Conservation (phyloP, 2,113 vertebrate species). For the Rattus norvegicus region GRCr8 NC_086039.1:23883501-23884000, state of each 20-base stretch:
- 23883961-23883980: not conserved
- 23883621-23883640: not conserved
- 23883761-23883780: too few species aligned
- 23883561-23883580: not conserved
- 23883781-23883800: too few species aligned
- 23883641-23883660: not conserved
- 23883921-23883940: not conserved
- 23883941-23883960: not conserved
- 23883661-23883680: too few species aligned
- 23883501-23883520: not conserved
- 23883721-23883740: too few species aligned
- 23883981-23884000: not conserved
- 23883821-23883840: too few species aligned
- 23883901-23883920: not conserved
- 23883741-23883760: too few species aligned
- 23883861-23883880: constrained; percentile 13
- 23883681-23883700: too few species aligned
- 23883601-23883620: not conserved
- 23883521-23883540: constrained; percentile 23
- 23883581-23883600: not conserved
- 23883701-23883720: too few species aligned
- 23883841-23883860: not conserved
- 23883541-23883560: not conserved
- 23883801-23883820: too few species aligned
- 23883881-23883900: not conserved